Percentiles rank a stretch among this genome's conserved stretches.
phyloP scores from a whole-genome alignment of 2,888 invertebrate species.

The Ormyrus labotus region DNA sequence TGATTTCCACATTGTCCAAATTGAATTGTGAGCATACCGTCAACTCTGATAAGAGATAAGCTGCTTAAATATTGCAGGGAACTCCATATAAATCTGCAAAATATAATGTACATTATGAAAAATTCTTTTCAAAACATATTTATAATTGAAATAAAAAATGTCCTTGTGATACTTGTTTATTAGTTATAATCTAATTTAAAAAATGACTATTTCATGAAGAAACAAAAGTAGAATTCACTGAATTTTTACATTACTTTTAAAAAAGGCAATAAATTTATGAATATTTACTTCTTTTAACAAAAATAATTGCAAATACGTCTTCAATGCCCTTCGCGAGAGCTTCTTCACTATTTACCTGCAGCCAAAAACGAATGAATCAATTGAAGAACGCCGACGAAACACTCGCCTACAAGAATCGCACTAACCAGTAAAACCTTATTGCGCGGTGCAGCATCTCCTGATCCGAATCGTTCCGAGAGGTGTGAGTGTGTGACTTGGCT shows the following conservation, averaged over 20 bases:
- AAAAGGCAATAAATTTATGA: too few relatives aligned
- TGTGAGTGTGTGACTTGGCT: background rate
- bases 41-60: background rate
- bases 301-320: too few relatives aligned
- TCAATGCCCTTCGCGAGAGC: too few relatives aligned
- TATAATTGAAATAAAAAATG: background rate
- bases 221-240: background rate
- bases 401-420: background rate
- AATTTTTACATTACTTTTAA: too few relatives aligned
- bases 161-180: background rate
- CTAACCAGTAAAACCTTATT: too few relatives aligned
- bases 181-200: background rate
- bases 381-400: background rate
- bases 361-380: background rate
- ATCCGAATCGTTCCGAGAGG: too few relatives aligned
- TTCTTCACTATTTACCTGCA: too few relatives aligned
- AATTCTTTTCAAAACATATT: background rate
- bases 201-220: background rate
- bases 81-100: constrained; percentile 46
- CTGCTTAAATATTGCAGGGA: background rate
- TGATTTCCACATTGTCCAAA: constrained; percentile 80
- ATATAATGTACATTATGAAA: background rate
- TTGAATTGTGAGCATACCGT: constrained; percentile 75
- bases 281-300: too few relatives aligned
- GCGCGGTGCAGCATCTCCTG: too few relatives aligned